Evolutionary conservation across 2,888 invertebrate species (phyloP).

Genomic region (Thecophora atra): DNA sequence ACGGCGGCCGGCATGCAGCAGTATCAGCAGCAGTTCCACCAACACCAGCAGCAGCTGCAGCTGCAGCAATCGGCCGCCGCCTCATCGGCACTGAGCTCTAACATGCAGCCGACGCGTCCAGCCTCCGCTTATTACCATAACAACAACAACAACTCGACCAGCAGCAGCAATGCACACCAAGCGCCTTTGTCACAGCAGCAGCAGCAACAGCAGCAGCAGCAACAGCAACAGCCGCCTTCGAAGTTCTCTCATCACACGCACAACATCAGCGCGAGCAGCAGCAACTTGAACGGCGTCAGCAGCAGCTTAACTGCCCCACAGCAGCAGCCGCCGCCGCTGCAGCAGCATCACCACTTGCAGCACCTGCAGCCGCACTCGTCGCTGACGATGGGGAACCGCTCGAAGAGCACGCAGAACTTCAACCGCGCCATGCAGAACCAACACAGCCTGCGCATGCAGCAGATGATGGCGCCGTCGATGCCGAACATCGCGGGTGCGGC

Average conservation of each 20-base stretch:
- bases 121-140: constrained; percentile 65
- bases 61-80: constrained; percentile 47
- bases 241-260: constrained; percentile 54
- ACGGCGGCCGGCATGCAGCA: constrained; percentile 48
- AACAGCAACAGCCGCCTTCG: constrained; percentile 55
- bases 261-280: constrained; percentile 58
- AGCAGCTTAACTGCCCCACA: constrained; percentile 42
- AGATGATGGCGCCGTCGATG: constrained; percentile 66
- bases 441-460: constrained; percentile 63
- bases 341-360: constrained; percentile 48
- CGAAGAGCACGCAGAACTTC: constrained; percentile 59
- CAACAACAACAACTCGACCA: constrained; percentile 51
- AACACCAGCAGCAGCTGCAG: constrained; percentile 50
- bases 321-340: constrained; percentile 47
- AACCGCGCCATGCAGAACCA: constrained; percentile 57
- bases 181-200: constrained; percentile 44
- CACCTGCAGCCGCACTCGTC: constrained; percentile 53
- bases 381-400: constrained; percentile 57
- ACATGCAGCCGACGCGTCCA: constrained; percentile 61
- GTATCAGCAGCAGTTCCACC: constrained; percentile 52
- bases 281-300: constrained; percentile 57
- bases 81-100: constrained; percentile 49
- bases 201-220: constrained; percentile 52
- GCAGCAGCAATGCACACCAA: constrained; percentile 43
- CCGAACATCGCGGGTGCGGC: constrained; percentile 58